These are phyloP conservation scores for Scaptomyza polygonia DNA, from an alignment of 2,888 invertebrate genomes.

Conservation along the genomic window DNA sequence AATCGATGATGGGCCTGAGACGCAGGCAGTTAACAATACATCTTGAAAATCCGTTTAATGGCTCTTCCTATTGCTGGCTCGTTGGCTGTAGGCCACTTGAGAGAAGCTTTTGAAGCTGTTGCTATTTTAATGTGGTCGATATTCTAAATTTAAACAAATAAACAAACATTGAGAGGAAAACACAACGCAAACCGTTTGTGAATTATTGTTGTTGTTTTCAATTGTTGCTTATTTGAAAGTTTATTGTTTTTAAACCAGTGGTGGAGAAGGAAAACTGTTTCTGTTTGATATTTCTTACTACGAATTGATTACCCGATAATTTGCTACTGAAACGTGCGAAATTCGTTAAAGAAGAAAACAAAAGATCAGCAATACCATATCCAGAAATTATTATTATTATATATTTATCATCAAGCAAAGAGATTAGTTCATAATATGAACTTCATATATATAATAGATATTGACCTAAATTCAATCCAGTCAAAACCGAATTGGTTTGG, in stretches of 20 bases:
- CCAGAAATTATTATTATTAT: no score
- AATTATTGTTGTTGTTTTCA: slow-evolving; percentile 24
- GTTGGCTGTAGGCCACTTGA: slow-evolving; percentile 58
- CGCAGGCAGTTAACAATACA: slow-evolving; percentile 62
- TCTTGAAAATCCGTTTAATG: slow-evolving; percentile 77
- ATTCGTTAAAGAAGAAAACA: slow-evolving; percentile 37
- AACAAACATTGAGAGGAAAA: slow-evolving; percentile 56
- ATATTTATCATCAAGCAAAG: no score
- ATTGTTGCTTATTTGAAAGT: slow-evolving; percentile 63
- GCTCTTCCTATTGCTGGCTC: slow-evolving; percentile 29
- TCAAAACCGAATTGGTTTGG: no score
- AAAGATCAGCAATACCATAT: no score
- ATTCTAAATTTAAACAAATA: slow-evolving; percentile 77
- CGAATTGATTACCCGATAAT: slow-evolving; percentile 66
- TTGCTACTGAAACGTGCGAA: slow-evolving; percentile 54
- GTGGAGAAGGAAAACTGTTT: slow-evolving; percentile 52
- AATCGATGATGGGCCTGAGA: slow-evolving; percentile 12
- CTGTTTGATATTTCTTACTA: slow-evolving; percentile 54
- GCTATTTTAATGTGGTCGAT: slow-evolving; percentile 78
- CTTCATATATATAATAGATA: no score
- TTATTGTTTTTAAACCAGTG: slow-evolving; percentile 76
- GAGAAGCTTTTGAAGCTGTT: slow-evolving; percentile 76
- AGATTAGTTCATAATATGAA: no score
- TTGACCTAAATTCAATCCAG: no score
- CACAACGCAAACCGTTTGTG: slow-evolving; percentile 6